Base-by-base conservation (phyloP, 2,797 vertebrate genomes). In the Poecile montanus region DNA sequence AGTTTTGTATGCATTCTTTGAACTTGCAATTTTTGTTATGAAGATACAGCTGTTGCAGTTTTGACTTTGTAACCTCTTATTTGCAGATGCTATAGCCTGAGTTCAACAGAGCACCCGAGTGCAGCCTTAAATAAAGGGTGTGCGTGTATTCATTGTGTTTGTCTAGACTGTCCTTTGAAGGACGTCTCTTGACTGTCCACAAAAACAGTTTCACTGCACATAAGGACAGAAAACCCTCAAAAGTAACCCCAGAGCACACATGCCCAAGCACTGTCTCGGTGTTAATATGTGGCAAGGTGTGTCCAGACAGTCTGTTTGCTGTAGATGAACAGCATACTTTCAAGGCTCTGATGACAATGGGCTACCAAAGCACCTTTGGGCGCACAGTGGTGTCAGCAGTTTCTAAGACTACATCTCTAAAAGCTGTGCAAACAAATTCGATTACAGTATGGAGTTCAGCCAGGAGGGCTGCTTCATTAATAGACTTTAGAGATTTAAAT, bases 181-280 rank as follows among this genome's bases (percentile, higher is more conserved):
- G 53, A 53, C 44, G 11, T 42, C 54, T 91, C 16, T 62, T 44
- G 63, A 25, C 38, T 79, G 25, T 44, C 44, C 1, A 0, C 40
- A 66, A 30, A 87, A 63, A 6, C 30, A 48, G 6, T 60, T 83
- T 72, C 32, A 63, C 38, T 68, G 50, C 32, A 25, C 3, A 1
- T 34, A 50, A 67, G 32, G 40, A 54, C 68, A 50, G 36, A 18
- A 87, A 72, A 40, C 58, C 20, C 36, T 47, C 66, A 66, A n/a
- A 80, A 60, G 26, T 19, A 63, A 57, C 65, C 45, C 36, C 22
- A 68, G n/a, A 90, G 38, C 6, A 5, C n/a, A 20, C 0, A 1
- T 62, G 22, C 22, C 50, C n/a, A 23, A 32, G 11, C 26, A 21
- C 36, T 50, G 6, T 65, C 2, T 3, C 1, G 1, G 11, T 42